Base-by-base conservation (phyloP, 2,888 invertebrate species). In the Stenodera caucasica region DNA sequence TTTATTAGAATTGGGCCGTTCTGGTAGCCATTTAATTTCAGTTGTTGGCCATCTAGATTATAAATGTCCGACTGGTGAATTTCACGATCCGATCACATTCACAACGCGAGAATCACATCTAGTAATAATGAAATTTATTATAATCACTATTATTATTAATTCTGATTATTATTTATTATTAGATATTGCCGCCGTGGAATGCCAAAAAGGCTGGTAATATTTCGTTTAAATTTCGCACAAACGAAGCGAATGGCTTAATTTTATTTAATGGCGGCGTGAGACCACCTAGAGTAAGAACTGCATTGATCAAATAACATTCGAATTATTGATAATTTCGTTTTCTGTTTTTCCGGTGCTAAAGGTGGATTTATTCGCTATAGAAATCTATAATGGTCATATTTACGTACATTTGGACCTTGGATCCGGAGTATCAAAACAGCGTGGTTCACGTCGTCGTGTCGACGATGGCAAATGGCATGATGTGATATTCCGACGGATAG, bases 381-480 rank as follows among this genome's bases (percentile, higher is more conserved):
- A 98, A 81, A 85, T 98, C 70, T 85, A 97, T 67, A 94, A 94
- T 69, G 96, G 98, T 0, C 93, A 96, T 78, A 88, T 98, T 66
- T 96, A 94, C 81, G 88, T 97, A 21, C 92, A 97, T 72, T 83
- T 96, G 73, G 95, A 97, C 77, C 85, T 98, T 51, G 98, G 98
- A 0, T 93, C 95, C 2, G 97, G 97, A 0, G 89, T 93, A 0
- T 88, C 92, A 3, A 90, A 94, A 75, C 90, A 95, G 55, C 86
- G 94, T 71, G 92, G 92, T 0, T 93, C 94, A 0, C 83, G 91
- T 51, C 82, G 89, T 53, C 84, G 91, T 30, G 90, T 98, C 4
- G 94, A 96, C 75, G 97, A 98, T 75, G 93, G 95, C 0, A 86
- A 89, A 52, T 96, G 96, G 93, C 98, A 98, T 78, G 92, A 94